Percentiles rank a stretch among this genome's conserved stretches.
Evolutionary conservation across 1,140 invertebrate genomes (phyloP).

Genomic region (Sitophilus oryzae): DNA sequence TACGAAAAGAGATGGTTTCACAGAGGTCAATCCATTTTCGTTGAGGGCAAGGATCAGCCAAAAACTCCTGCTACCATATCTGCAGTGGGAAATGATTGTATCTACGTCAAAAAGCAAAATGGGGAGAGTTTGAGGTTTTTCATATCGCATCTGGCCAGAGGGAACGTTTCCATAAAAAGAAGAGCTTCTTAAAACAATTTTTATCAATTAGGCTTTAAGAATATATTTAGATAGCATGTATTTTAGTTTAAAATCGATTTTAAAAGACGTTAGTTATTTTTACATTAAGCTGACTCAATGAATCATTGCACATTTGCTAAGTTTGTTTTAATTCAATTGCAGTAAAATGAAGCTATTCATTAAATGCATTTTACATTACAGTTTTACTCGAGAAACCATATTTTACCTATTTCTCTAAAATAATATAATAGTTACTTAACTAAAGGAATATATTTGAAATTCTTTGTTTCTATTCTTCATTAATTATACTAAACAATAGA

Average conservation of each 20-base stretch:
- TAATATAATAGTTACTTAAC: no score
- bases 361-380: no score
- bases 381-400: no score
- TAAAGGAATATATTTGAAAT: background rate
- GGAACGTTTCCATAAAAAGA: slow-evolving; percentile 82
- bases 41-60: slow-evolving; percentile 69
- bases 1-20: slow-evolving; percentile 95
- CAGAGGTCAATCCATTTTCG: slow-evolving; percentile 84
- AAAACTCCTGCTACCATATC: slow-evolving; percentile 83
- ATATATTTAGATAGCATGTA: no score
- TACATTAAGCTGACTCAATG: no score
- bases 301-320: no score
- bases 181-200: slow-evolving; percentile 56
- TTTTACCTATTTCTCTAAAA: no score
- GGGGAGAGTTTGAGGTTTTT: slow-evolving; percentile 75
- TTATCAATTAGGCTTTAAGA: background rate
- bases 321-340: no score
- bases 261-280: no score
- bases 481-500: no score
- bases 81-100: slow-evolving; percentile 80
- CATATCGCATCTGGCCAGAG: slow-evolving; percentile 74
- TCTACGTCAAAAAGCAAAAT: slow-evolving; percentile 85
- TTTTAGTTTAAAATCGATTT: no score
- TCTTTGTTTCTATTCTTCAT: background rate
- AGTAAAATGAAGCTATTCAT: no score